phyloP scores from a whole-genome alignment of 1,140 invertebrate species.

The Dendrolimus kikuchii region DNA sequence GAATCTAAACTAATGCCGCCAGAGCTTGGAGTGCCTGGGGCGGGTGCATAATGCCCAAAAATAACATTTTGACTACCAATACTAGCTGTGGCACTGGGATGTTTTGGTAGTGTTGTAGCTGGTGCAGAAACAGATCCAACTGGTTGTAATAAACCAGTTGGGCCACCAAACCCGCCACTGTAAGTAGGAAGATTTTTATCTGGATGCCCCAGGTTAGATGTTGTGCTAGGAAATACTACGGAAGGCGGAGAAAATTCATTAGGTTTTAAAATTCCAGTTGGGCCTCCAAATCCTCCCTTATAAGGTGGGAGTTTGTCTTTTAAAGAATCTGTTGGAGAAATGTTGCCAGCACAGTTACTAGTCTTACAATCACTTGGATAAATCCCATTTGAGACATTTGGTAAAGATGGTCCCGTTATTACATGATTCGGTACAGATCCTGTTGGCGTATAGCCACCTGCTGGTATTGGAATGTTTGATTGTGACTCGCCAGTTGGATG shows the following conservation, averaged over 20 bases:
- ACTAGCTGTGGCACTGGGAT: too few relatives aligned
- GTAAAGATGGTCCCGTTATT: not conserved
- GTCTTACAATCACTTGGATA: not conserved
- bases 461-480: too few relatives aligned
- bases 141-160: conserved; percentile 10
- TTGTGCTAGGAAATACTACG: not conserved
- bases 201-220: not conserved
- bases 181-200: conserved; percentile 5
- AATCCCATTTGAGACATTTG: not conserved
- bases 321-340: conserved; percentile 1
- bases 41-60: too few relatives aligned
- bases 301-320: conserved; percentile 12
- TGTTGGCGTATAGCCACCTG: too few relatives aligned
- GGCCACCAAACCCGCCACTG: conserved; percentile 17
- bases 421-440: not conserved
- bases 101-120: not conserved
- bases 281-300: conserved; percentile 19
- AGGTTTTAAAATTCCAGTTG: conserved; percentile 11
- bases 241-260: conserved; percentile 9
- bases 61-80: too few relatives aligned
- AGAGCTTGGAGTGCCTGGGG: too few relatives aligned
- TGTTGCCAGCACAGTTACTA: not conserved
- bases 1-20: too few relatives aligned
- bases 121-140: not conserved
- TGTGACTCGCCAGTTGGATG: too few relatives aligned